Evolutionary conservation across 2,113 vertebrate species (phyloP).

Genomic region (Dicentrarchus labrax): DNA sequence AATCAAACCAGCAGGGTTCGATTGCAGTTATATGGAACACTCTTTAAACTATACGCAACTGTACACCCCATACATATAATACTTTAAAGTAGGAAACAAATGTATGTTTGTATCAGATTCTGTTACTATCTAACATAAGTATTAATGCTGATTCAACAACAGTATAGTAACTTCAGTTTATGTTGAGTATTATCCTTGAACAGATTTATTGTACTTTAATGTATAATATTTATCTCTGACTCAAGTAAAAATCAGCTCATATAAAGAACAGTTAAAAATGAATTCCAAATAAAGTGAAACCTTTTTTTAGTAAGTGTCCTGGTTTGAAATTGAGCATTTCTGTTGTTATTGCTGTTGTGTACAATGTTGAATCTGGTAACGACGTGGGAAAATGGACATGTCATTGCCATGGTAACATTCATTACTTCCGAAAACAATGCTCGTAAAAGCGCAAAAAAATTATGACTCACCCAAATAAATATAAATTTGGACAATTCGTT

Average conservation of each 20-base stretch:
- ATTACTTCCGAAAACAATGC: conserved; percentile 5
- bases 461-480: conserved; percentile 9
- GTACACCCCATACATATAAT: neutral
- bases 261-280: neutral
- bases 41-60: neutral
- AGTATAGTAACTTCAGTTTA: too few relatives aligned
- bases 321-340: neutral
- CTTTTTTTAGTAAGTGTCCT: too few relatives aligned
- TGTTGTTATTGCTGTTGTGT: neutral
- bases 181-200: too few relatives aligned
- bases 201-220: neutral
- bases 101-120: too few relatives aligned
- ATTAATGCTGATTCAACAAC: too few relatives aligned
- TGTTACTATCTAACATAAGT: neutral
- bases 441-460: neutral
- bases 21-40: too few relatives aligned
- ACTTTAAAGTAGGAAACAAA: neutral
- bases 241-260: neutral
- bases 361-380: neutral
- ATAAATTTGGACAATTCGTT: neutral
- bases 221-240: neutral
- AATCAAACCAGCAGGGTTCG: neutral
- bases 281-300: neutral
- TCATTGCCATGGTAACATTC: neutral
- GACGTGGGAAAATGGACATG: neutral